A percentile compares a stretch with the other conserved stretches of the same genome.
phyloP scores from a whole-genome alignment of 2,113 vertebrate genomes.

The Gopherus evgoodei region DNA sequence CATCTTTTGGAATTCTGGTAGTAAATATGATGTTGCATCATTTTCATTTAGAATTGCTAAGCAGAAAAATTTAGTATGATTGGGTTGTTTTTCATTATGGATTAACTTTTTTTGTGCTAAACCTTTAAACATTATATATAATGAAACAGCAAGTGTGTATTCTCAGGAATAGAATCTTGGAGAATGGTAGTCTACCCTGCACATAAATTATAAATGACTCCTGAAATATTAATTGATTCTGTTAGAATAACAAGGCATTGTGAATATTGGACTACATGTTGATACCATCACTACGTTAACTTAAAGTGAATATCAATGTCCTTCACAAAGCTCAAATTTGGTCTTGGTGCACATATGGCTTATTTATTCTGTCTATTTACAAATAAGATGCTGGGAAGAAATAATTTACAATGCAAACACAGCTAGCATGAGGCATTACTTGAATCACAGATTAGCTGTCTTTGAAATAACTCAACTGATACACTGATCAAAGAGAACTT shows the following conservation, averaged over 20 bases:
- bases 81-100: neutral
- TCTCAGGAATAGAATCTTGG: slow-evolving; percentile 61
- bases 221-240: slow-evolving; percentile 85
- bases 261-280: slow-evolving; percentile 73
- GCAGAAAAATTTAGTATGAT: neutral
- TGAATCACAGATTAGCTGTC: neutral
- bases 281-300: slow-evolving; percentile 63
- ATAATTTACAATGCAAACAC: neutral
- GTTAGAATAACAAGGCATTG: slow-evolving; percentile 65
- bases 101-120: slow-evolving; percentile 35
- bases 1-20: neutral
- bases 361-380: neutral
- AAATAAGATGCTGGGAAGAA: neutral
- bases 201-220: slow-evolving; percentile 78
- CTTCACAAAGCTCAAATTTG: slow-evolving; percentile 74
- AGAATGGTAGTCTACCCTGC: slow-evolving; percentile 21
- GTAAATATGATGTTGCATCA: slow-evolving; percentile 25
- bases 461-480: neutral
- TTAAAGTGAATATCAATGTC: slow-evolving; percentile 69
- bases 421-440: neutral
- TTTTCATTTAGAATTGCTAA: slow-evolving; percentile 17
- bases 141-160: slow-evolving; percentile 32
- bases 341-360: slow-evolving; percentile 1
- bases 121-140: slow-evolving; percentile 42
- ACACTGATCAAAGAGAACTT: neutral